Conservation (phyloP, 37 sponge, comb jelly and placozoan species). For the Tethya wilhelma region DNA sequence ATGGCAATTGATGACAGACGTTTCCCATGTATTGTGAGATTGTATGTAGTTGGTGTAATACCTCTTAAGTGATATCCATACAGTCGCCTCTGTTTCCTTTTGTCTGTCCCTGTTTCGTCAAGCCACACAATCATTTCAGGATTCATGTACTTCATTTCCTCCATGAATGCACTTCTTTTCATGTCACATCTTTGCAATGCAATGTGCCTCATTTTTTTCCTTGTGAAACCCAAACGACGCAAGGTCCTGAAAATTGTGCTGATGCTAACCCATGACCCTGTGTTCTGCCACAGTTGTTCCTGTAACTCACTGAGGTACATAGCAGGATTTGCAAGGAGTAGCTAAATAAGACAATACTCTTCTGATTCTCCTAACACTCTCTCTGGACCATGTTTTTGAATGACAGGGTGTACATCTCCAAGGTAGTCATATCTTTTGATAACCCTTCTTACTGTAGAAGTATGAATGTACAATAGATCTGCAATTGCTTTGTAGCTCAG, state of each 20-base stretch:
- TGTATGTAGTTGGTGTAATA: slow-evolving; percentile 9
- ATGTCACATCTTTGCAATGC: slow-evolving; percentile 2
- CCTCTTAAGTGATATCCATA: slow-evolving; percentile 44
- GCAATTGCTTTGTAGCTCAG: slow-evolving; percentile 12
- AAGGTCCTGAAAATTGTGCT: slow-evolving; percentile 22
- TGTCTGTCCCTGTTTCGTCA: slow-evolving; percentile 47
- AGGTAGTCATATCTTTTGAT: background rate
- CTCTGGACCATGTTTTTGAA: background rate
- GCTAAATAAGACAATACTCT: background rate
- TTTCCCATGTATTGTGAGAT: background rate
- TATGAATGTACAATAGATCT: slow-evolving; percentile 2
- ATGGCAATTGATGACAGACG: slow-evolving; percentile 19
- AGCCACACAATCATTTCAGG: slow-evolving; percentile 41
- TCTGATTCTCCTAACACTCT: slow-evolving; percentile 1
- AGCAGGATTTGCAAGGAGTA: slow-evolving; percentile 16
- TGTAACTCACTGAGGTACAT: slow-evolving; percentile 32
- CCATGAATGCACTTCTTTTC: slow-evolving; percentile 26
- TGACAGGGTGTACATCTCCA: slow-evolving; percentile 18
- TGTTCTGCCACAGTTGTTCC: background rate
- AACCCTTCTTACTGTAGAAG: slow-evolving; percentile 14
- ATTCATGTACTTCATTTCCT: slow-evolving; percentile 14
- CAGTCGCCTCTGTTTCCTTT: slow-evolving; percentile 2
- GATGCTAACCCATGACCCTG: slow-evolving; percentile 3
- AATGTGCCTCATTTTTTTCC: slow-evolving; percentile 25
- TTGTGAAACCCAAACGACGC: slow-evolving; percentile 17